These are phyloP conservation scores for Nasonia longicornis DNA, from an alignment of 1,140 invertebrate genomes.

Conservation along the genomic window DNA sequence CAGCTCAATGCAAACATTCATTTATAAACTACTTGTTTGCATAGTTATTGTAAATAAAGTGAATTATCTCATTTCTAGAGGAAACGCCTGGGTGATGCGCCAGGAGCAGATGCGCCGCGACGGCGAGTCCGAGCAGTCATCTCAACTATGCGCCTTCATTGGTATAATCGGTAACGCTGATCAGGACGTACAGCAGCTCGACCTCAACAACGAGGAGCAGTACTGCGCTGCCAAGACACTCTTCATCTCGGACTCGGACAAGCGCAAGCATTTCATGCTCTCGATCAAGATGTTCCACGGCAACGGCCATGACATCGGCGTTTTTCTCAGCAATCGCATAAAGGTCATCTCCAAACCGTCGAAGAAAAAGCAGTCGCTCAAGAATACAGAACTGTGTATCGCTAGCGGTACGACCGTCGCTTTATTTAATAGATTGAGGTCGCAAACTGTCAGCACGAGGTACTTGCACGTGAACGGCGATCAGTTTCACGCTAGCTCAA, in stretches of 20 bases:
- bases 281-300: conserved; percentile 99
- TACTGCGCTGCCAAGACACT: conserved; percentile 99
- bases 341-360: conserved; percentile 99
- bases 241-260: conserved; percentile 99
- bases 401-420: conserved; percentile 99
- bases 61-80: conserved; percentile 67
- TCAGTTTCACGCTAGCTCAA: conserved; percentile 98
- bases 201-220: conserved; percentile 93
- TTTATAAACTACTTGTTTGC: too few species aligned
- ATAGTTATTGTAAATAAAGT: background rate
- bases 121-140: conserved; percentile 87
- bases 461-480: conserved; percentile 99
- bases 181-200: conserved; percentile 98
- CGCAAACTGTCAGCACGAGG: conserved; percentile 97
- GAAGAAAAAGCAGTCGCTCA: conserved; percentile 99
- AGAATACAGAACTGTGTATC: conserved; percentile 99
- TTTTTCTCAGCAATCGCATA: conserved; percentile 97
- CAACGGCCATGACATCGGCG: conserved; percentile 97
- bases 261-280: conserved; percentile 98
- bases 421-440: conserved; percentile 95
- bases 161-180: conserved; percentile 90
- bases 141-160: conserved; percentile 96
- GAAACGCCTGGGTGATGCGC: conserved; percentile 94
- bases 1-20: too few species aligned
- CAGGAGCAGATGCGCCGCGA: conserved; percentile 89